A percentile compares a stretch with the other conserved stretches of the same genome.
These are phyloP conservation scores for Australoheros scitulus DNA, from an alignment of 2,113 vertebrate genomes.

Conservation along the genomic window DNA sequence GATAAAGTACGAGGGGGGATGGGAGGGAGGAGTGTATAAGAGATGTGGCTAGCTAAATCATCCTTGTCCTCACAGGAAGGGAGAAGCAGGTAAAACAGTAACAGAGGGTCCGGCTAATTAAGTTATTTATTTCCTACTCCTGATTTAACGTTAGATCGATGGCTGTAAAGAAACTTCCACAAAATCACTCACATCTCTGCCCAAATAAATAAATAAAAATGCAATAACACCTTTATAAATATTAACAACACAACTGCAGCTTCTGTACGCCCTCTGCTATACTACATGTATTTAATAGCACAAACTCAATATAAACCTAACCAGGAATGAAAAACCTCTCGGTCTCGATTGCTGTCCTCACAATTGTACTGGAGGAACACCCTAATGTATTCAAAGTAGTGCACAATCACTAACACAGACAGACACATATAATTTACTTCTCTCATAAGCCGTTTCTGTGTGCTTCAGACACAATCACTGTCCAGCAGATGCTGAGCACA, in stretches of 20 bases:
- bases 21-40: not conserved
- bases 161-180: not conserved
- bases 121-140: not conserved
- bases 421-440: constrained; percentile 3
- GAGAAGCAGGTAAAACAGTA: not conserved
- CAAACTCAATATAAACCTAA: constrained; percentile 10
- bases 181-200: not conserved
- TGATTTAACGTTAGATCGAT: not conserved
- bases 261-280: not conserved
- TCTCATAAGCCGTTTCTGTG: constrained; percentile 21
- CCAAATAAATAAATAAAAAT: constrained; percentile 2
- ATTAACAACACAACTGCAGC: constrained; percentile 29
- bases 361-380: constrained; percentile 9
- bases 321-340: not conserved
- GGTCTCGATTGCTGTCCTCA: constrained; percentile 22
- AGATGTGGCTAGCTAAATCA: constrained; percentile 30
- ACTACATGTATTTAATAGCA: not conserved
- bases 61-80: constrained; percentile 10
- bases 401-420: not conserved
- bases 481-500: constrained; percentile 11
- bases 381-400: constrained; percentile 6
- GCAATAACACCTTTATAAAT: constrained; percentile 52
- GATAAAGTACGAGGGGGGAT: constrained; percentile 23
- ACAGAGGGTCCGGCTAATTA: not conserved
- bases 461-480: constrained; percentile 14